A percentile compares a stretch with the other conserved stretches of the same genome.
Evolutionary conservation across 2,888 invertebrate species (phyloP).

Genomic region (Diaphora mendica): DNA sequence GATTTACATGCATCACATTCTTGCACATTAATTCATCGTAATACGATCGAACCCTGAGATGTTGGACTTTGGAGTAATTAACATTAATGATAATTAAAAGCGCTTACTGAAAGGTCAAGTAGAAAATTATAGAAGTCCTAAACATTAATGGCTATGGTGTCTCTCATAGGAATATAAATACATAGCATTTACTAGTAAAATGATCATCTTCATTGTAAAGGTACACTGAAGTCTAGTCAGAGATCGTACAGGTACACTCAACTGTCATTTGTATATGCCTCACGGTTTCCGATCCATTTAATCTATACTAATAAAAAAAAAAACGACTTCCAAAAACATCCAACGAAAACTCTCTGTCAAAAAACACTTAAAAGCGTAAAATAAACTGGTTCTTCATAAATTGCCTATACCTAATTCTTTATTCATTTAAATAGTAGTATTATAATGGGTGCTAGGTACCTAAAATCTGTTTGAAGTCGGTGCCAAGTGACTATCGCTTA

Average conservation of each 20-base stretch:
- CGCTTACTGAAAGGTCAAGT: conserved; percentile 12
- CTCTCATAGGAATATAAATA: neutral
- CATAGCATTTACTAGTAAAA: neutral
- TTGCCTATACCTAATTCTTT: no score
- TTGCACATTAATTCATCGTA: neutral
- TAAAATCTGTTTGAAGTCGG: no score
- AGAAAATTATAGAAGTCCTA: neutral
- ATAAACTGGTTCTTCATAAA: no score
- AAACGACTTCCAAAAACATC: no score
- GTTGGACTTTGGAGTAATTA: neutral
- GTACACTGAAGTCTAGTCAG: neutral
- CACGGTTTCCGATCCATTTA: neutral
- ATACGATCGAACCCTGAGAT: neutral
- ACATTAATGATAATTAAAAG: conserved; percentile 12
- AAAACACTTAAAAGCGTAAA: no score
- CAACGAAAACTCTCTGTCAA: no score
- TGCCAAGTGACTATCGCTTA: no score
- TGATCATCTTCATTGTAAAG: neutral
- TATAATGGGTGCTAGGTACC: no score
- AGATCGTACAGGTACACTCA: neutral
- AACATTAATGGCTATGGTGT: neutral
- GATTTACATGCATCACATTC: neutral
- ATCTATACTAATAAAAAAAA: neutral
- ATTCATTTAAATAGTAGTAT: no score
- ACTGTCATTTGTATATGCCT: neutral